Evolutionary conservation across 2,888 invertebrate species (phyloP).

Genomic region (Sphaeridia pumilis): DNA sequence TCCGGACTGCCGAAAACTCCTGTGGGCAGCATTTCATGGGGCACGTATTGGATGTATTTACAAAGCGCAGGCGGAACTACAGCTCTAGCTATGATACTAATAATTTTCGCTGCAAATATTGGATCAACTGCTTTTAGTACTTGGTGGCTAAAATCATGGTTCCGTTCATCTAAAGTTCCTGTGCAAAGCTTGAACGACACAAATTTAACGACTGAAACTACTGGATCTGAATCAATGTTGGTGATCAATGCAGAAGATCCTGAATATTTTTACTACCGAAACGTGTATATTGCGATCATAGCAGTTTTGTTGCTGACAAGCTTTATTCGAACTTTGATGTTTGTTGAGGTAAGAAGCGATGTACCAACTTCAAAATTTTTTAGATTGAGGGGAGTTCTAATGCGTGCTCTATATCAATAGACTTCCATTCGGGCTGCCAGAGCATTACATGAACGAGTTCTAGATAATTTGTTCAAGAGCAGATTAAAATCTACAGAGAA

Average conservation of each 20-base stretch:
- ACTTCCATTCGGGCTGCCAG: constrained; percentile 45
- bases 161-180: constrained; percentile 38
- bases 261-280: constrained; percentile 44
- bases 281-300: constrained; percentile 46
- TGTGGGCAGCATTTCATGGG: constrained; percentile 4
- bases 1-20: no score
- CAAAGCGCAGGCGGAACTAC: constrained; percentile 45
- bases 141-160: constrained; percentile 52
- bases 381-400: no score
- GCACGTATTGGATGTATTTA: constrained; percentile 44
- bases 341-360: constrained; percentile 42
- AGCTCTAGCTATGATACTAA: constrained; percentile 40
- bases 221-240: constrained; percentile 2
- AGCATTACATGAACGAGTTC: constrained; percentile 45
- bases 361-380: no score
- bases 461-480: constrained; percentile 44
- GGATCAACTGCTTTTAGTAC: constrained; percentile 47
- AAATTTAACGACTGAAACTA: background rate
- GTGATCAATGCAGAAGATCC: constrained; percentile 42
- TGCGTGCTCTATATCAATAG: constrained; percentile 33
- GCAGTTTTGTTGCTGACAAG: constrained; percentile 45
- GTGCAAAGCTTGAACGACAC: no score
- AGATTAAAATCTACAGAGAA: constrained; percentile 47
- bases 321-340: constrained; percentile 46
- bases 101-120: constrained; percentile 44